Evolutionary conservation across 2,888 invertebrate genomes (phyloP).

Genomic region (Rhamnusium bicolor): DNA sequence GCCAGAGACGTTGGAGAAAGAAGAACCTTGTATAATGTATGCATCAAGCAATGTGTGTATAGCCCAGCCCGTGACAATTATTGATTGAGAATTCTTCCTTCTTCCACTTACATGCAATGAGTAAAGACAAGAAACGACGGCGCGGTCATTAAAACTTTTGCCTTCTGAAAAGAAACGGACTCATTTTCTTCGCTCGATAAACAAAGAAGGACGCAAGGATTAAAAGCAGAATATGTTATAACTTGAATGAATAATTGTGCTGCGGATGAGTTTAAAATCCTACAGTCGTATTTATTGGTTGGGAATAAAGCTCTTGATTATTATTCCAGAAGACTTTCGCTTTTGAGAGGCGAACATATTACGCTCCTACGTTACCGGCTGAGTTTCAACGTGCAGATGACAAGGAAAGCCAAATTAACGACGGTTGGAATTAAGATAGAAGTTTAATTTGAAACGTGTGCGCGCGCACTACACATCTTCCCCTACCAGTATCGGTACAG

Average conservation of each 20-base stretch:
- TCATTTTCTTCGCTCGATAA: conserved; percentile 68
- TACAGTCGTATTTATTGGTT: conserved; percentile 69
- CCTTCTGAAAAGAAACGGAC: conserved; percentile 70
- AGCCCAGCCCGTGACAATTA: conserved; percentile 77
- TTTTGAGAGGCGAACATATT: conserved; percentile 56
- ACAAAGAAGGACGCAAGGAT: conserved; percentile 67
- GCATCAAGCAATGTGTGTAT: conserved; percentile 53
- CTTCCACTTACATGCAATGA: conserved; percentile 69
- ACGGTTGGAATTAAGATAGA: conserved; percentile 66
- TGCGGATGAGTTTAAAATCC: conserved; percentile 71
- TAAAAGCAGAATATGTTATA: conserved; percentile 71
- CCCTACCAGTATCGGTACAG: conserved; percentile 39
- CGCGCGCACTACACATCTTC: conserved; percentile 52
- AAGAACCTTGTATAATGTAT: conserved; percentile 48
- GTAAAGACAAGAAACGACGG: conserved; percentile 64
- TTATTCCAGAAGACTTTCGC: conserved; percentile 65
- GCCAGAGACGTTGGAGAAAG: background rate
- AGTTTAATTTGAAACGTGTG: conserved; percentile 64
- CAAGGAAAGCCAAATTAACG: conserved; percentile 61
- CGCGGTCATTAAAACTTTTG: conserved; percentile 71
- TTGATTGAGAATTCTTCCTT: conserved; percentile 81
- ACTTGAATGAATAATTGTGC: conserved; percentile 71
- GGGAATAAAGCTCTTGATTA: conserved; percentile 65
- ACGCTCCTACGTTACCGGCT: conserved; percentile 27
- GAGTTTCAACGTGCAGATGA: conserved; percentile 35